phyloP scores from a whole-genome alignment of 2,113 vertebrate genomes.

The Saimiri boliviensis region DNA sequence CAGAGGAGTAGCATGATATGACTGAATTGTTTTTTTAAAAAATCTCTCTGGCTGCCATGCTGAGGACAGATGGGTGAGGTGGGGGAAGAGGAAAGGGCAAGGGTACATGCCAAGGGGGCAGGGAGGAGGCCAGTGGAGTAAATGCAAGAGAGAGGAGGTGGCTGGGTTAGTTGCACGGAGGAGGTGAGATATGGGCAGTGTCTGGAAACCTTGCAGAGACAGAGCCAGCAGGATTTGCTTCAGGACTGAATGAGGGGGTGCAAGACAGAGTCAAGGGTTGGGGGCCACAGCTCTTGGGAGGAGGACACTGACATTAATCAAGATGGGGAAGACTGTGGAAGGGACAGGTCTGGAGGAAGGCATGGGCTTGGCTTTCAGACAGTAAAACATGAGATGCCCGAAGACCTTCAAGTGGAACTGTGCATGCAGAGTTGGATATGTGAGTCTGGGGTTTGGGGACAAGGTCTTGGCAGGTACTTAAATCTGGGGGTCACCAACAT shows the following conservation, averaged over 20 bases:
- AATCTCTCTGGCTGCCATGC: neutral
- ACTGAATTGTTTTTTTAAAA: neutral
- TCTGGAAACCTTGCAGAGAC: neutral
- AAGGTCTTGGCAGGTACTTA: neutral
- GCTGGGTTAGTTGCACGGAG: neutral
- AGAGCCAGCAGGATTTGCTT: neutral
- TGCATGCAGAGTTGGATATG: neutral
- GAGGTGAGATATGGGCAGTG: neutral
- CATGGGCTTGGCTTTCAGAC: neutral
- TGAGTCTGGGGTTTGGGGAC: neutral
- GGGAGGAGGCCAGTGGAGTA: neutral
- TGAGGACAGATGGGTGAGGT: neutral
- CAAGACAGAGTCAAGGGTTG: neutral
- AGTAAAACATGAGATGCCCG: neutral
- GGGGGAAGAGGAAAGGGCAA: neutral
- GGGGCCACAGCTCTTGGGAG: neutral
- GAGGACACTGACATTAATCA: neutral
- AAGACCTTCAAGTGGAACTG: neutral
- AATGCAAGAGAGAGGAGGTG: neutral
- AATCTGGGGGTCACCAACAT: neutral
- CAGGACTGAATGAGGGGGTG: rapidly evolving
- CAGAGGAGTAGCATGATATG: neutral
- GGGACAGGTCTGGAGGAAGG: neutral
- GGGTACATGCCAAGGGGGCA: neutral
- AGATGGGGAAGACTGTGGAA: neutral